phyloP scores from a whole-genome alignment of 2,888 invertebrate genomes.

The Periphyllus acericola region DNA sequence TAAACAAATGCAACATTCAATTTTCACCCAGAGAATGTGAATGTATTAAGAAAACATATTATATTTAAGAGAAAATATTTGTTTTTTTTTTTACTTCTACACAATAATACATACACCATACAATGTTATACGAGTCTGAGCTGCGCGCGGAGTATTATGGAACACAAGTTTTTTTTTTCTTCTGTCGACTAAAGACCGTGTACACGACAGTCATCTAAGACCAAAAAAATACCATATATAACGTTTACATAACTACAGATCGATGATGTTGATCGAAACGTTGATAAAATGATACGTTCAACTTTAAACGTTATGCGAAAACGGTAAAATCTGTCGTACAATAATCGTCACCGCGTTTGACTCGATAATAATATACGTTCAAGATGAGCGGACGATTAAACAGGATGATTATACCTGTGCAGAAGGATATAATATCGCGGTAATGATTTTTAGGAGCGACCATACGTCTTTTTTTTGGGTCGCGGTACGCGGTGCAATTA shows the following conservation, averaged over 20 bases:
- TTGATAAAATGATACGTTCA: no score
- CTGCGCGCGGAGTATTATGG: no score
- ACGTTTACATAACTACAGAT: background rate
- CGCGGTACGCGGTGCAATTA: background rate
- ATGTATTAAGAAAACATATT: constrained; percentile 7
- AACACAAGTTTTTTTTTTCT: background rate
- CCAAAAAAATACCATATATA: background rate
- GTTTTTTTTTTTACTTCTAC: background rate
- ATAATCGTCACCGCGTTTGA: no score
- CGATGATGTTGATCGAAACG: no score
- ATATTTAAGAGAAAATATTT: constrained; percentile 16
- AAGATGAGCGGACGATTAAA: no score
- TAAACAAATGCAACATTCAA: constrained; percentile 13
- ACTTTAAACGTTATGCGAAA: no score
- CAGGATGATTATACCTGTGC: no score
- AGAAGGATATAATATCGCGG: background rate
- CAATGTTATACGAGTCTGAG: no score
- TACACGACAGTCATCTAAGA: background rate
- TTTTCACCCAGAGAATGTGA: constrained; percentile 57
- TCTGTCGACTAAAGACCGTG: background rate
- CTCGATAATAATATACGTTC: no score
- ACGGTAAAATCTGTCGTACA: no score
- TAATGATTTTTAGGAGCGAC: background rate
- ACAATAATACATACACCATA: no score
- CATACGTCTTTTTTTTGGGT: no score